phyloP scores from a whole-genome alignment of 2,888 invertebrate species.

The Laothoe populi region DNA sequence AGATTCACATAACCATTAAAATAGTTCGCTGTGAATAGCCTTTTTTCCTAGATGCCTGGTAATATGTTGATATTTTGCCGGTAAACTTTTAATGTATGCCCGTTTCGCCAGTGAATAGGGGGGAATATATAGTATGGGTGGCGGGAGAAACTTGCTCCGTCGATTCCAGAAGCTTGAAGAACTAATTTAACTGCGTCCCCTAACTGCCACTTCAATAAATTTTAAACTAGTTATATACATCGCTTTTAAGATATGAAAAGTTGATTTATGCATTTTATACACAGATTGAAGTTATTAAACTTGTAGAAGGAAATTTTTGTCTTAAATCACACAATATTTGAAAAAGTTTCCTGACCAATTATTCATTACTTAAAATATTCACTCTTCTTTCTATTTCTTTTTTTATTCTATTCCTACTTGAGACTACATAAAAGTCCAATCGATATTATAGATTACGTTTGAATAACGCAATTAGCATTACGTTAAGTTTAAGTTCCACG shows the following conservation, averaged over 20 bases:
- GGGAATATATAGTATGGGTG: slow-evolving; percentile 36
- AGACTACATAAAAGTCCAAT: too few relatives aligned
- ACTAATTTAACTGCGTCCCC: slow-evolving; percentile 81
- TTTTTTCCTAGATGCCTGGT: slow-evolving; percentile 48
- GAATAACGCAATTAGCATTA: too few relatives aligned
- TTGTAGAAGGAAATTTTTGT: not conserved
- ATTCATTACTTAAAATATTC: too few relatives aligned
- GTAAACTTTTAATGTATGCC: slow-evolving; percentile 81
- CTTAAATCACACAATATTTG: not conserved
- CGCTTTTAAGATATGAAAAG: slow-evolving; percentile 4
- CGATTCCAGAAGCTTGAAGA: slow-evolving; percentile 78
- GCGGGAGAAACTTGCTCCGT: slow-evolving; percentile 71
- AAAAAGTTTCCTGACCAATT: not conserved
- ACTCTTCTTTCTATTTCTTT: too few relatives aligned
- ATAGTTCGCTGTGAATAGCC: slow-evolving; percentile 33
- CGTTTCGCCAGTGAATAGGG: slow-evolving; percentile 64
- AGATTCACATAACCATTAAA: slow-evolving; percentile 34
- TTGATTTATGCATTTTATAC: not conserved
- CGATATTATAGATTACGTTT: too few relatives aligned
- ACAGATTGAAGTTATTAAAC: not conserved
- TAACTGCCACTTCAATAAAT: slow-evolving; percentile 79
- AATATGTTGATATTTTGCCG: slow-evolving; percentile 70
- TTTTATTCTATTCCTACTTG: too few relatives aligned
- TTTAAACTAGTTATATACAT: slow-evolving; percentile 57
- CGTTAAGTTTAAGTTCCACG: too few relatives aligned